Base-by-base conservation (phyloP, 1,140 invertebrate genomes). In the Drosophila grimshawi region DNA sequence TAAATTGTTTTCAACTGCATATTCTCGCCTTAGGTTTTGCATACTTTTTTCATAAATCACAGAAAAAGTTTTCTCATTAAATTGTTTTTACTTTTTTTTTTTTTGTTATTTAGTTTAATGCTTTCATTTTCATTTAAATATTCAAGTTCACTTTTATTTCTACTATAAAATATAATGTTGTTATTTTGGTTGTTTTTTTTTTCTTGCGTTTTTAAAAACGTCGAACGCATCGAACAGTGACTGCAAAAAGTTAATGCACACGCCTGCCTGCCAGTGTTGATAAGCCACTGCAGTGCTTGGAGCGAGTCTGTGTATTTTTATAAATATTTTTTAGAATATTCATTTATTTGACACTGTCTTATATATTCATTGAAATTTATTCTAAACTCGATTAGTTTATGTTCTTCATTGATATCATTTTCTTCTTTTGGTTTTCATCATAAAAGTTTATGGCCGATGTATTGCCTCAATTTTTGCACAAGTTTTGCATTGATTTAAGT, bases 41-140 rank as follows among this genome's bases (percentile, higher is more conserved):
- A 85, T 88, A 86, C 81, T 89, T 89, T 89, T 89, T 89, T 89
- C 81, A 86, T 86, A 89, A 89, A 89, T 89, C 85, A 89, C 85
- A 89, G 85, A 89, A 90, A 89, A 89, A 89, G 85, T 89, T 88
- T 88, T 73, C 75, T 88, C 73, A 83, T 88, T 85, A 71, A 86
- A 83, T 89, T 86, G 80, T 79, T 78, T 71, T 46, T 67, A 35
- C 56, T 56, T 64, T 46, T 29, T 56, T 45, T 46, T 60, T 68
- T 48, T 68, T 70, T 55, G n/a, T 27, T 35, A 69, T 65, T 53
- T 29, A 27, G 33, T 69, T 67, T 37, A 51, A 41, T 29, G 35
- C 10, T 46, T 57, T 59, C 60, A 49, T 62, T 69, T 71, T 81
- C 32, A 65, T 55, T 55, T 63, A 19, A 70, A 70, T 55, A 53